Base-by-base conservation (phyloP, 2,113 vertebrate genomes). In the Ictalurus furcatus region DNA sequence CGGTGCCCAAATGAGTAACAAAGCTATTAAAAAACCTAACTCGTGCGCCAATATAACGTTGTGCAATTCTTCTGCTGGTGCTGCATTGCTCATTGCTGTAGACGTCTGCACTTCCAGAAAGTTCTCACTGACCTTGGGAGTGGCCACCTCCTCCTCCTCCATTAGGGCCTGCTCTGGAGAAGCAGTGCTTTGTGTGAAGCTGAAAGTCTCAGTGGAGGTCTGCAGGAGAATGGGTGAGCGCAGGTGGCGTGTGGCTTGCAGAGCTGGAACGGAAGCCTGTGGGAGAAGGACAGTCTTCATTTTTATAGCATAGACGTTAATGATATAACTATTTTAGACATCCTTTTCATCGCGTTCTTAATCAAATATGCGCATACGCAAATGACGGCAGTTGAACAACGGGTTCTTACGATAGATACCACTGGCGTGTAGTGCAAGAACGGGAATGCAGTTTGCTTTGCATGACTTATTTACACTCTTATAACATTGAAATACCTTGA, bases 71-170 rank as follows among this genome's bases (percentile, higher is more conserved):
- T 56, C 67, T 81, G 78, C 80, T 28, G 65, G 63, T 67, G n/a
- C 71, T 81, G 25, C 54, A 48, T 89, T 25, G 44, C 65, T 67
- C 28, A 28, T 67, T 90, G 40, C 28, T 52, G 23, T 82, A 58
- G 23, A 34, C 25, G 52, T n/a, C 59, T 48, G 63, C 74, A 28
- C 4, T 87, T 79, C 8, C 37, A 13, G 65, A 56, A 81, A 44
- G 90, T 89, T 80, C 56, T 89, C 74, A 83, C 73, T 7, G 96
- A 99, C 98, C 97, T 98, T 98, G 88, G 98, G 98, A 0, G 97
- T 99, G 89, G 95, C 97, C 0, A 99, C 95, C 3, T 99, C 98
- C 90, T 98, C 98, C 83, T 97, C 98, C 85, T 97, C 97, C 95
- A 97, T 97, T 86, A 99, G 97, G 0, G 95, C 95, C 12, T 97